Conservation (phyloP, 2,113 vertebrate species). For the Callipepla squamata region DNA sequence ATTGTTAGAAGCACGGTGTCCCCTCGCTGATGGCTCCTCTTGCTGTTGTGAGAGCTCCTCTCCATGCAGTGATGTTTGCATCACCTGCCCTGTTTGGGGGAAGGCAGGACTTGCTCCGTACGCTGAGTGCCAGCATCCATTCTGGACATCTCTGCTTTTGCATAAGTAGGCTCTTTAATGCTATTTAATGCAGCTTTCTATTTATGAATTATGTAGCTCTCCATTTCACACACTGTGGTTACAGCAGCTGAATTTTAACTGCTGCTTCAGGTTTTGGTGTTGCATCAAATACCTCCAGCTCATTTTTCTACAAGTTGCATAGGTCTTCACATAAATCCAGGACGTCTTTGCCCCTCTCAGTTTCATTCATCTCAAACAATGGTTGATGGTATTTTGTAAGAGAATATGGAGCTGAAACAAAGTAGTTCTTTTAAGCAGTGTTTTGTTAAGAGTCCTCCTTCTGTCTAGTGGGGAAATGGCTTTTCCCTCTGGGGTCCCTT, state of each 20-base stretch:
- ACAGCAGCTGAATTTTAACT: background rate
- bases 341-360: background rate
- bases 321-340: background rate
- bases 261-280: background rate
- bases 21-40: background rate
- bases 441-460: background rate
- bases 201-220: slow-evolving; percentile 24
- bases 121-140: background rate
- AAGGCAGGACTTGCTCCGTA: background rate
- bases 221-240: background rate
- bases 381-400: slow-evolving; percentile 15
- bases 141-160: background rate
- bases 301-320: background rate
- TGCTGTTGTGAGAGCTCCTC: background rate
- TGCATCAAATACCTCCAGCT: background rate
- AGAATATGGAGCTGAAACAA: background rate
- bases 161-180: slow-evolving; percentile 7
- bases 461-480: background rate
- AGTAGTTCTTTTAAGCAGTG: background rate
- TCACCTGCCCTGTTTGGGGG: background rate
- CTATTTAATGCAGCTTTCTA: slow-evolving; percentile 3
- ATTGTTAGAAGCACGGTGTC: background rate
- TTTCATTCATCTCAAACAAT: background rate
- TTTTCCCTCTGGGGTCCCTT: background rate
- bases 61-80: rapidly evolving